These are phyloP conservation scores for Formica selysi DNA, from an alignment of 1,140 invertebrate genomes.

Conservation along the genomic window DNA sequence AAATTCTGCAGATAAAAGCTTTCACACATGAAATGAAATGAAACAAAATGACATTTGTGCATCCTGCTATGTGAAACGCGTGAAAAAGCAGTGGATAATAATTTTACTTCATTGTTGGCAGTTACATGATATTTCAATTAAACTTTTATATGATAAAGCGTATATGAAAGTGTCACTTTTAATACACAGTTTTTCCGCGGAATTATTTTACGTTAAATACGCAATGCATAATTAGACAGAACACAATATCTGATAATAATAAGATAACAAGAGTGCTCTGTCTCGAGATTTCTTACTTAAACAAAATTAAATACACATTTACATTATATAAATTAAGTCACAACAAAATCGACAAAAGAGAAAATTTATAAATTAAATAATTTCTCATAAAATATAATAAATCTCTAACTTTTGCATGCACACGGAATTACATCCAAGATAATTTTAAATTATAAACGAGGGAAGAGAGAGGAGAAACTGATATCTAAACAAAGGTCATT, in stretches of 20 bases:
- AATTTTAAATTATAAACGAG: not conserved
- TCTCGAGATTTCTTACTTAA: constrained; percentile 13
- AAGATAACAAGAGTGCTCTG: not conserved
- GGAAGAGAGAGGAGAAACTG: not conserved
- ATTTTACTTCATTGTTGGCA: constrained; percentile 28
- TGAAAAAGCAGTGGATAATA: not conserved
- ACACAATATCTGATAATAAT: not conserved
- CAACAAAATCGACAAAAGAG: not conserved
- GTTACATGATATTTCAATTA: constrained; percentile 11
- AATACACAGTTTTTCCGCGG: not conserved
- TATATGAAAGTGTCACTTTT: not conserved
- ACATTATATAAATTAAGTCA: not conserved
- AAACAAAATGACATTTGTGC: not conserved
- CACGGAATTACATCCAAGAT: not conserved
- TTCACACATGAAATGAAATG: constrained; percentile 6
- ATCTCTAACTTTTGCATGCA: too few species aligned
- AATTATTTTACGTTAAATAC: not conserved
- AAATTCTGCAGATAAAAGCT: not conserved
- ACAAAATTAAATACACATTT: constrained; percentile 4
- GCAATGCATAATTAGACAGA: constrained; percentile 4
- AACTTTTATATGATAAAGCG: not conserved
- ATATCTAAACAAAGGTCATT: not conserved
- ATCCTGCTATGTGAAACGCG: not conserved
- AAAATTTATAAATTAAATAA: not conserved
- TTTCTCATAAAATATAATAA: not conserved